Percentiles rank a stretch among this genome's conserved stretches.
Conservation (phyloP, 2,888 invertebrate genomes). For the Balanococcus diminutus region DNA sequence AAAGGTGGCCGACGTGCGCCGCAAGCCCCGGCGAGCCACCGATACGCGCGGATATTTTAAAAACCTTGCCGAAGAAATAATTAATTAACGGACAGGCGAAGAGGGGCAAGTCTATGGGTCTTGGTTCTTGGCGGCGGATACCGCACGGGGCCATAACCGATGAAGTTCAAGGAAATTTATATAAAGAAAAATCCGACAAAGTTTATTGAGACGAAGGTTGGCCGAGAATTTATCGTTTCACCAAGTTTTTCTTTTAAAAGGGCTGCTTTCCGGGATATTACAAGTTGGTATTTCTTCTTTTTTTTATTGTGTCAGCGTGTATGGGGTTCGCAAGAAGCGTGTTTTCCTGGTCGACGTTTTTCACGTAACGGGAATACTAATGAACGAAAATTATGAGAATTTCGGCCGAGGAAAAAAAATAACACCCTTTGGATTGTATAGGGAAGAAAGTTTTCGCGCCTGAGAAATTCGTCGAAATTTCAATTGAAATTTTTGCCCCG, state of each 20-base stretch:
- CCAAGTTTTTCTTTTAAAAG: conserved; percentile 37
- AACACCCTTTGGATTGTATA: background rate
- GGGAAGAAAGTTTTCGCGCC: conserved; percentile 25
- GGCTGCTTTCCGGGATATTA: conserved; percentile 27
- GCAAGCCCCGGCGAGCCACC: background rate
- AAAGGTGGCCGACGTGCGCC: background rate
- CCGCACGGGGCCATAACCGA: background rate
- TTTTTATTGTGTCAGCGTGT: conserved; percentile 11
- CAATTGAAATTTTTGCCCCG: conserved; percentile 12
- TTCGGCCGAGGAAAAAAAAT: background rate
- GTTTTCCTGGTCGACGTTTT: conserved; percentile 38
- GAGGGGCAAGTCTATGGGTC: background rate
- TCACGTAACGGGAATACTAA: conserved; percentile 42
- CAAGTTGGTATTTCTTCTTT: conserved; percentile 16
- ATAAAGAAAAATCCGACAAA: conserved; percentile 24
- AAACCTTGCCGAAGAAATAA: conserved; percentile 24
- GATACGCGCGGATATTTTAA: background rate
- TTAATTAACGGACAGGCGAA: conserved; percentile 8
- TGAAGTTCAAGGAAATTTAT: conserved; percentile 32
- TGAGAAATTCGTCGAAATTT: conserved; percentile 34
- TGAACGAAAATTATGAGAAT: conserved; percentile 44
- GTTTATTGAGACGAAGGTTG: conserved; percentile 33
- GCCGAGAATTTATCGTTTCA: conserved; percentile 32
- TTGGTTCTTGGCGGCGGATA: background rate
- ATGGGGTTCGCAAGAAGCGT: background rate